Evolutionary conservation across 2,888 invertebrate species (phyloP).

Genomic region (Drosophila paranaensis): DNA sequence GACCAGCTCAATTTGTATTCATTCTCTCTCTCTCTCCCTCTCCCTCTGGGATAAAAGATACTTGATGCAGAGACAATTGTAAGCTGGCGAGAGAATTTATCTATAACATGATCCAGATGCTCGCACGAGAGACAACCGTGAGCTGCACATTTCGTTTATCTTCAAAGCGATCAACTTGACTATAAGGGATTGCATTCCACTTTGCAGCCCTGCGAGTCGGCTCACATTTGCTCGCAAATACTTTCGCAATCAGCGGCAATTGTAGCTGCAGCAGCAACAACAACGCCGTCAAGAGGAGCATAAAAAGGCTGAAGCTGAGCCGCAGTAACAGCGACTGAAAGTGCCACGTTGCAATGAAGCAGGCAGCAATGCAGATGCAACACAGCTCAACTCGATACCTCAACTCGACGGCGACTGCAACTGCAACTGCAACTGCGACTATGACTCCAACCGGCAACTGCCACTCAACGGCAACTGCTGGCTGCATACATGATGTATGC

Average conservation of each 20-base stretch:
- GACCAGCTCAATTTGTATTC: not conserved
- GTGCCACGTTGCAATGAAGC: constrained; percentile 44
- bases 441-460: constrained; percentile 26
- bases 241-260: constrained; percentile 73
- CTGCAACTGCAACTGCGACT: constrained; percentile 27
- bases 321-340: constrained; percentile 28
- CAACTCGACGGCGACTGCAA: constrained; percentile 28
- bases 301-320: constrained; percentile 44
- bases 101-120: not conserved
- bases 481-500: constrained; percentile 59
- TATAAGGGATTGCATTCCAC: not conserved
- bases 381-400: constrained; percentile 39
- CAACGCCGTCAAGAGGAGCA: constrained; percentile 17
- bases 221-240: constrained; percentile 54
- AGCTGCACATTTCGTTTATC: not conserved
- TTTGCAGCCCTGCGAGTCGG: constrained; percentile 47
- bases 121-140: not conserved
- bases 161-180: not conserved
- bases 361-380: constrained; percentile 31
- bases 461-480: constrained; percentile 34
- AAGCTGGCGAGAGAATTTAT: not conserved
- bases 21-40: not conserved
- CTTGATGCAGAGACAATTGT: not conserved
- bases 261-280: constrained; percentile 46
- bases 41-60: not conserved